These are phyloP conservation scores for Clarias magur DNA, from an alignment of 2,113 vertebrate genomes.

Conservation along the genomic window DNA sequence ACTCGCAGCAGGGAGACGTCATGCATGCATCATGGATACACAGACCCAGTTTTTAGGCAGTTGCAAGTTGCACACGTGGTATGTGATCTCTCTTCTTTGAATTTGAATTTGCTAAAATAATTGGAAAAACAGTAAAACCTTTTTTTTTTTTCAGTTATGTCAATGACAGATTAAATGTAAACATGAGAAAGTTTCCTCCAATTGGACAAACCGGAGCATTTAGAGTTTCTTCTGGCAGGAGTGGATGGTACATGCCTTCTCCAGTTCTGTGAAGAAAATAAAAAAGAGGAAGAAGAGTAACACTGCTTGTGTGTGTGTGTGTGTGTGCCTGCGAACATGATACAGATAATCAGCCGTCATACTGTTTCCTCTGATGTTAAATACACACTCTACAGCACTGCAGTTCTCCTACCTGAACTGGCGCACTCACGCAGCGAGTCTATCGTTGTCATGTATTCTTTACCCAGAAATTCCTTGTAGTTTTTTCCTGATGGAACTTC, in stretches of 20 bases:
- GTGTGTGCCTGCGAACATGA: not conserved
- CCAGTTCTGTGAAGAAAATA: constrained; percentile 42
- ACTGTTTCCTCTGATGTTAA: not conserved
- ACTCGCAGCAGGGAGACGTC: not conserved
- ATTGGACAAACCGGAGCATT: not conserved
- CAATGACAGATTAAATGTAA: not conserved
- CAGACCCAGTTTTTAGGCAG: not conserved
- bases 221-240: constrained; percentile 12
- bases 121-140: not conserved
- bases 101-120: not conserved
- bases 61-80: not conserved
- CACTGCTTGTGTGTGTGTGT: not conserved
- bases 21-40: not conserved
- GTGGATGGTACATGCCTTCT: constrained; percentile 35
- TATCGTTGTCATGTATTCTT: constrained; percentile 57
- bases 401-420: constrained; percentile 66
- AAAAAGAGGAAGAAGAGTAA: not conserved
- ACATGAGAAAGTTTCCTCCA: not conserved
- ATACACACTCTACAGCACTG: not conserved
- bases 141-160: not conserved
- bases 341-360: not conserved
- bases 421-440: constrained; percentile 58
- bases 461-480: constrained; percentile 63
- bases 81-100: not conserved
- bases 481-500: constrained; percentile 30